Evolutionary conservation across 53 echinoderm and acorn worm genomes (phyloP).

Genomic region (Zoroaster sp.): DNA sequence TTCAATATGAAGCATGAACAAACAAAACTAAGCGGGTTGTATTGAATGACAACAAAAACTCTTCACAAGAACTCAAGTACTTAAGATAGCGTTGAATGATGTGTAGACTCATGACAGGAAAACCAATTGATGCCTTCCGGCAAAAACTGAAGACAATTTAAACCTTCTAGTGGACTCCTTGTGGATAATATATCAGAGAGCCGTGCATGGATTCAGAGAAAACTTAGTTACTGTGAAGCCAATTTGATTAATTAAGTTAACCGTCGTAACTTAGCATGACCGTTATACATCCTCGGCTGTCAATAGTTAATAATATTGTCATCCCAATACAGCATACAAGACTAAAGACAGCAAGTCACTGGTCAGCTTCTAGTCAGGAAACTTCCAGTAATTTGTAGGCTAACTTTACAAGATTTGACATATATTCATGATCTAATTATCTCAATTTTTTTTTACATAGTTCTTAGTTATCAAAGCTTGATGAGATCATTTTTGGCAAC

Average conservation of each 20-base stretch:
- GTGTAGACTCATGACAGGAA: neutral
- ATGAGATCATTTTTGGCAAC: too few relatives aligned
- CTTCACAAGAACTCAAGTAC: neutral
- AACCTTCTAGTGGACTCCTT: neutral
- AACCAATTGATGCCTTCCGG: neutral
- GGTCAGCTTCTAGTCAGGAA: too few relatives aligned
- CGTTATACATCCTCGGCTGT: neutral
- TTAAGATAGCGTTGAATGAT: constrained; percentile 14
- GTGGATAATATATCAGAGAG: neutral
- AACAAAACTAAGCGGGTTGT: neutral
- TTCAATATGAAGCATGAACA: neutral
- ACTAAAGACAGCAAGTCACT: too few relatives aligned
- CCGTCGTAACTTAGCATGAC: neutral
- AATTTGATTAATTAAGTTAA: neutral
- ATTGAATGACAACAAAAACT: constrained; percentile 1
- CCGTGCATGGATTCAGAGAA: neutral
- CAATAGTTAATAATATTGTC: too few relatives aligned
- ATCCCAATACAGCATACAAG: too few relatives aligned
- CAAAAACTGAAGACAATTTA: neutral
- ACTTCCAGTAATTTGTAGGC: too few relatives aligned
- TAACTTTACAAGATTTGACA: too few relatives aligned
- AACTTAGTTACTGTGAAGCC: neutral
- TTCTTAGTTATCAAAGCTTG: too few relatives aligned
- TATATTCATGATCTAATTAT: too few relatives aligned
- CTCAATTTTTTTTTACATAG: too few relatives aligned